Percentiles rank a stretch among this genome's conserved stretches.
Evolutionary conservation across 2,113 vertebrate species (phyloP).

Genomic region (Syngnathoides biaculeatus): DNA sequence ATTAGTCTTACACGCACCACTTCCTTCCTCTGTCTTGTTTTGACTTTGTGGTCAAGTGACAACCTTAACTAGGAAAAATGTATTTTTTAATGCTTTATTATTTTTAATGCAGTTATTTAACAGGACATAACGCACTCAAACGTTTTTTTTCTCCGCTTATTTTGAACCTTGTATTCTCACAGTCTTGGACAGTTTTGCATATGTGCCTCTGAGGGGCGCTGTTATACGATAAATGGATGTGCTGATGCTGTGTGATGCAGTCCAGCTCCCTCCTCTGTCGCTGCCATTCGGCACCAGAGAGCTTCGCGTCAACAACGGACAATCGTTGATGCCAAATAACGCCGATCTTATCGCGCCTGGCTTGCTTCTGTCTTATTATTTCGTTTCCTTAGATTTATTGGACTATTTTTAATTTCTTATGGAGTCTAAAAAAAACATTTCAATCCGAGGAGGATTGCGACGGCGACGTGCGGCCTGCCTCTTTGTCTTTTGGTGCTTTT

Average conservation of each 20-base stretch:
- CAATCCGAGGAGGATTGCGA: not conserved
- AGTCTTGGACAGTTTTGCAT: not conserved
- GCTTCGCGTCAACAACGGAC: not conserved
- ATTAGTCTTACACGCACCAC: not conserved
- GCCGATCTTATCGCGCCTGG: not conserved
- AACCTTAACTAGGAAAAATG: not conserved
- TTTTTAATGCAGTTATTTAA: not conserved
- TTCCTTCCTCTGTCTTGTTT: not conserved
- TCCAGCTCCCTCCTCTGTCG: constrained; percentile 15
- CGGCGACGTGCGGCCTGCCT: not conserved
- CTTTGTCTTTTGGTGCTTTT: constrained; percentile 3
- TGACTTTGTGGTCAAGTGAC: not conserved
- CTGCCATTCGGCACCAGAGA: constrained; percentile 16
- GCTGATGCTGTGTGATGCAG: not conserved
- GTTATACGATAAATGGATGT: constrained; percentile 41
- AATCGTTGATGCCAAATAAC: not conserved
- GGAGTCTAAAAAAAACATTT: not conserved
- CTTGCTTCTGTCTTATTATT: not conserved
- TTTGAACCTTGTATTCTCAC: not conserved
- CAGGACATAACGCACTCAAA: not conserved
- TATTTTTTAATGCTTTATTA: not conserved
- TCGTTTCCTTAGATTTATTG: not conserved
- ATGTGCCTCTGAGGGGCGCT: constrained; percentile 56
- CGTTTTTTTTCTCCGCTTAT: not conserved
- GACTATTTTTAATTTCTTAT: not conserved